Percentiles rank a stretch among this genome's conserved stretches.
phyloP scores from a whole-genome alignment of 1,140 invertebrate genomes.

The Camponotus vicinus region DNA sequence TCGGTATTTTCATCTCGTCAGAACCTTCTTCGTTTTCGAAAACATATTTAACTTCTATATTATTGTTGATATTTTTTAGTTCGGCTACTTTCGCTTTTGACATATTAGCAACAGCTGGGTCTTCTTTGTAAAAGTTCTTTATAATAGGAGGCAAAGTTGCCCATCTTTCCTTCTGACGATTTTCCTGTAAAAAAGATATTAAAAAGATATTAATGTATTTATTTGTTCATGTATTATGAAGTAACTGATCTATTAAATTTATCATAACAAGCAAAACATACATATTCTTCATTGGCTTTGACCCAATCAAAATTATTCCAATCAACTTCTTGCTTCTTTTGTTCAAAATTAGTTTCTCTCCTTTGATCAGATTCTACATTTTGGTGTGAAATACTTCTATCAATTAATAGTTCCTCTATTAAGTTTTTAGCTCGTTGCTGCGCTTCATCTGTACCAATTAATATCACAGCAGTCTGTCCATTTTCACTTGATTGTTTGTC shows the following conservation, averaged over 20 bases:
- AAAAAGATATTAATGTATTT: neutral
- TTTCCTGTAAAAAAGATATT: constrained; percentile 84
- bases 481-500: constrained; percentile 76
- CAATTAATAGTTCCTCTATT: constrained; percentile 85
- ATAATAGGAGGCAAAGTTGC: constrained; percentile 89
- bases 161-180: constrained; percentile 87
- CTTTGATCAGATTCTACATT: neutral
- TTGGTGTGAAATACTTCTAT: constrained; percentile 1
- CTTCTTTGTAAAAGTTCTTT: constrained; percentile 95
- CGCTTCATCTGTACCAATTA: constrained; percentile 86
- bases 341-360: neutral
- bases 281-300: constrained; percentile 55
- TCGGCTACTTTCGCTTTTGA: constrained; percentile 87
- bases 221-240: neutral
- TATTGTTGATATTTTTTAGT: constrained; percentile 90
- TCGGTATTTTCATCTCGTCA: constrained; percentile 89
- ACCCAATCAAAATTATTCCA: constrained; percentile 46
- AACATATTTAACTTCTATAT: constrained; percentile 89
- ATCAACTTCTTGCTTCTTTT: constrained; percentile 13
- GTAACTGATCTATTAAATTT: neutral
- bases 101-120: constrained; percentile 90
- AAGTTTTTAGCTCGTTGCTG: constrained; percentile 86
- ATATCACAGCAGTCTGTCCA: constrained; percentile 84
- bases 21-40: constrained; percentile 83
- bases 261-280: constrained; percentile 64